Evolutionary conservation across 2,888 invertebrate genomes (phyloP).

Genomic region (Biston betularia): DNA sequence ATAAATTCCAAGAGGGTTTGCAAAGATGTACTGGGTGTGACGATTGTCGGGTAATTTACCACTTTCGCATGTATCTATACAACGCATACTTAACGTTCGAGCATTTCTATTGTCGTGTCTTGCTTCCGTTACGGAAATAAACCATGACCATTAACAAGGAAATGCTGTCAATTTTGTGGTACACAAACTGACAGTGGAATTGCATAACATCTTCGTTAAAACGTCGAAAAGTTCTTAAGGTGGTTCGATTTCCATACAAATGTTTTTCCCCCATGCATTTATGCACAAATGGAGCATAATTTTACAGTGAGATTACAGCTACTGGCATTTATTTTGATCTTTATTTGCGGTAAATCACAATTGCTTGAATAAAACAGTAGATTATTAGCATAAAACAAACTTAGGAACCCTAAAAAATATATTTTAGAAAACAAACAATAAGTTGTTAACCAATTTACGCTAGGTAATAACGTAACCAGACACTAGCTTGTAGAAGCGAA

Average conservation of each 20-base stretch:
- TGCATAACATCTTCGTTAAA: neutral
- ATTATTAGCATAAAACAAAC: too few relatives aligned
- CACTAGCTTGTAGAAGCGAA: conserved; percentile 40
- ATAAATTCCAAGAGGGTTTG: conserved; percentile 8
- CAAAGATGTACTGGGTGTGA: conserved; percentile 11
- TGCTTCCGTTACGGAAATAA: conserved; percentile 24
- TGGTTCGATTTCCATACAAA: too few relatives aligned
- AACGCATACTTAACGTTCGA: conserved; percentile 3
- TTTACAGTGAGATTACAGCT: too few relatives aligned
- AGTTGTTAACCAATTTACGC: conserved; percentile 2
- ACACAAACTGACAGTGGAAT: neutral
- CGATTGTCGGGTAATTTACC: conserved; percentile 15
- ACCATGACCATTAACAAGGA: conserved; percentile 20
- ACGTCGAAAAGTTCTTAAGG: too few relatives aligned
- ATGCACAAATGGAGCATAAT: too few relatives aligned
- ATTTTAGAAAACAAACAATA: neutral
- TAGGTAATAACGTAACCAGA: conserved; percentile 38
- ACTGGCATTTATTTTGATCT: too few relatives aligned
- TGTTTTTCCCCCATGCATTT: too few relatives aligned
- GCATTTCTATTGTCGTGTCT: conserved; percentile 15
- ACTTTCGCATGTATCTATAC: conserved; percentile 18
- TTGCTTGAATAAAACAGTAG: too few relatives aligned
- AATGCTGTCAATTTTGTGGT: conserved; percentile 3
- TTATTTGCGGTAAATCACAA: too few relatives aligned
- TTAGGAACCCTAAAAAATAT: neutral